Percentiles rank a stretch among this genome's conserved stretches.
Evolutionary conservation across 2,888 invertebrate genomes (phyloP).

Genomic region (Cerastis rubricosa): DNA sequence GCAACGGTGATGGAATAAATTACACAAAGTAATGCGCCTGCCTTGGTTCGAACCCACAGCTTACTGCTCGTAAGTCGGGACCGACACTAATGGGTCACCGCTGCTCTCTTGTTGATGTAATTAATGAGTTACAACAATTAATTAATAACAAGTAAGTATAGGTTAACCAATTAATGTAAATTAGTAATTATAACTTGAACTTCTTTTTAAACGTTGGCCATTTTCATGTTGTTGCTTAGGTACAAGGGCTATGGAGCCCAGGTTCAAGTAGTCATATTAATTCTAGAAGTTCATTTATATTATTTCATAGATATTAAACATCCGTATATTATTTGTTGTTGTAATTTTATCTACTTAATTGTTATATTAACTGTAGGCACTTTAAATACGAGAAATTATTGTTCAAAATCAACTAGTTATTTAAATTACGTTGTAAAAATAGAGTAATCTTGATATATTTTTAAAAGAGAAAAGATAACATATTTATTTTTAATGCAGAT

Average conservation of each 20-base stretch:
- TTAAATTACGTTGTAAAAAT: background rate
- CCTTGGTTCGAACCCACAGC: too few species aligned
- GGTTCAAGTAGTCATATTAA: background rate
- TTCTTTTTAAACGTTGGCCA: background rate
- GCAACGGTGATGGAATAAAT: too few species aligned
- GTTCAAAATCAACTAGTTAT: background rate
- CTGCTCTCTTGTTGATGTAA: too few species aligned
- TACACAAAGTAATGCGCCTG: too few species aligned
- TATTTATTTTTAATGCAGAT: background rate
- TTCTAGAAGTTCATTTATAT: background rate
- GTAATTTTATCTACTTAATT: background rate
- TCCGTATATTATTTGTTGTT: background rate
- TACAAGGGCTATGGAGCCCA: background rate
- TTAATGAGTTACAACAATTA: too few species aligned
- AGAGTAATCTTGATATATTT: background rate
- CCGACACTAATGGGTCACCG: too few species aligned
- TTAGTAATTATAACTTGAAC: background rate
- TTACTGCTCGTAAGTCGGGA: too few species aligned
- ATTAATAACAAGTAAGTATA: too few species aligned
- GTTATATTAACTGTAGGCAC: background rate
- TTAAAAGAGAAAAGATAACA: background rate
- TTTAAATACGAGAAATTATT: background rate
- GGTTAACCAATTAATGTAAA: background rate
- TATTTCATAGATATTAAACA: background rate
- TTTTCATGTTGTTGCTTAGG: background rate